Evolutionary conservation across 2,113 vertebrate genomes (phyloP).

Genomic region (Eublepharis macularius): DNA sequence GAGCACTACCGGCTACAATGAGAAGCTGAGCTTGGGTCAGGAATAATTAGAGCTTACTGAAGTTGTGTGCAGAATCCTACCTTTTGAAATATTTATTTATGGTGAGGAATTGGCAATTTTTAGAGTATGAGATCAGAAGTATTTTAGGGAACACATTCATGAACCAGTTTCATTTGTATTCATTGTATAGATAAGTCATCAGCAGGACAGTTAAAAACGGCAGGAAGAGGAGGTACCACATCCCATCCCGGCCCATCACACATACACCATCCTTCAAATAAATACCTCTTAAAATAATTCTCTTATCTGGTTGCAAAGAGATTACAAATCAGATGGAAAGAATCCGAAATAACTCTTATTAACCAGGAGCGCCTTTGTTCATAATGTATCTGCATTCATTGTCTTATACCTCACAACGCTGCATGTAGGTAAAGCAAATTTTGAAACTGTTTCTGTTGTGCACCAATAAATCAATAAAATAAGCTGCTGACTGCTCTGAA

Average conservation of each 20-base stretch:
- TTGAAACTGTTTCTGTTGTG: not conserved
- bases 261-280: not conserved
- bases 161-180: conserved; percentile 25
- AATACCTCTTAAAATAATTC: not conserved
- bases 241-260: conserved; percentile 10
- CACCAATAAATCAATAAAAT: conserved; percentile 23
- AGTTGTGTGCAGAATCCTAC: not conserved
- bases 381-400: conserved; percentile 6
- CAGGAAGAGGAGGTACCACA: conserved; percentile 27
- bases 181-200: conserved; percentile 10
- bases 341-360: not conserved
- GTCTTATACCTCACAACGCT: not conserved
- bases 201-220: conserved; percentile 32
- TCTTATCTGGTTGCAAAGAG: not conserved
- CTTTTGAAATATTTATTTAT: conserved; percentile 36
- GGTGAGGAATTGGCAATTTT: conserved; percentile 57
- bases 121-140: conserved; percentile 13
- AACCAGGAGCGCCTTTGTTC: not conserved
- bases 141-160: conserved; percentile 16
- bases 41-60: not conserved
- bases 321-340: not conserved
- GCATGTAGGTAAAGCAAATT: not conserved
- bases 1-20: conserved; percentile 76
- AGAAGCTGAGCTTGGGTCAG: conserved; percentile 19
- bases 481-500: conserved; percentile 18